Percentiles rank a stretch among this genome's conserved stretches.
These are phyloP conservation scores for Peromyscus aztecus DNA, from an alignment of 2,797 vertebrate genomes.

Conservation along the genomic window DNA sequence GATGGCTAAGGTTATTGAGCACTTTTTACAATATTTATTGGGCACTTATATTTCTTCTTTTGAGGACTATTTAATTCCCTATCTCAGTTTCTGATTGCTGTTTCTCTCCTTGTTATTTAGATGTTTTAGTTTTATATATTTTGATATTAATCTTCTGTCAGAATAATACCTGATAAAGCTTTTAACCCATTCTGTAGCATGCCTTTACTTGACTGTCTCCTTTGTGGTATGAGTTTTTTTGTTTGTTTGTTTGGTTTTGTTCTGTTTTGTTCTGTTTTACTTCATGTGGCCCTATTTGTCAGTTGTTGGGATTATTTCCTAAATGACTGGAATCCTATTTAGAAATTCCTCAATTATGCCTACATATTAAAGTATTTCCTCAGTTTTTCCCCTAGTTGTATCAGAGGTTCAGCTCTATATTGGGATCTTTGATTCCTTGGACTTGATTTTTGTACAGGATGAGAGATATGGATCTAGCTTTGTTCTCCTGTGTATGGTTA, in stretches of 20 bases:
- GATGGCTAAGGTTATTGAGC: neutral
- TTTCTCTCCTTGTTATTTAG: neutral
- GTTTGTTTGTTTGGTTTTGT: neutral
- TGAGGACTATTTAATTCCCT: neutral
- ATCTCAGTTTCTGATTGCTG: neutral
- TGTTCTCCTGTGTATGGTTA: neutral
- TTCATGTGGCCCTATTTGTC: neutral
- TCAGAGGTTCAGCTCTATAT: neutral
- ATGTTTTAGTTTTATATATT: neutral
- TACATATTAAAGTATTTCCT: neutral
- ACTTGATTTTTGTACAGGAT: neutral
- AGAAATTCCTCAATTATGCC: neutral
- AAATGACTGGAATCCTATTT: neutral
- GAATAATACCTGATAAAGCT: neutral
- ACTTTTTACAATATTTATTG: neutral
- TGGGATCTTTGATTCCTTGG: neutral
- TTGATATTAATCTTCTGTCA: neutral
- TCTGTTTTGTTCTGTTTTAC: neutral
- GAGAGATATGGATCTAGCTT: neutral
- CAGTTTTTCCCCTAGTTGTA: neutral
- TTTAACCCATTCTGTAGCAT: neutral
- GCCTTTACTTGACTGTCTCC: neutral
- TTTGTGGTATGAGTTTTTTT: neutral
- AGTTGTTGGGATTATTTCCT: neutral
- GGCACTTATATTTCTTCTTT: neutral